Evolutionary conservation across 2,113 vertebrate species (phyloP).

Genomic region (Catharus minimus): DNA sequence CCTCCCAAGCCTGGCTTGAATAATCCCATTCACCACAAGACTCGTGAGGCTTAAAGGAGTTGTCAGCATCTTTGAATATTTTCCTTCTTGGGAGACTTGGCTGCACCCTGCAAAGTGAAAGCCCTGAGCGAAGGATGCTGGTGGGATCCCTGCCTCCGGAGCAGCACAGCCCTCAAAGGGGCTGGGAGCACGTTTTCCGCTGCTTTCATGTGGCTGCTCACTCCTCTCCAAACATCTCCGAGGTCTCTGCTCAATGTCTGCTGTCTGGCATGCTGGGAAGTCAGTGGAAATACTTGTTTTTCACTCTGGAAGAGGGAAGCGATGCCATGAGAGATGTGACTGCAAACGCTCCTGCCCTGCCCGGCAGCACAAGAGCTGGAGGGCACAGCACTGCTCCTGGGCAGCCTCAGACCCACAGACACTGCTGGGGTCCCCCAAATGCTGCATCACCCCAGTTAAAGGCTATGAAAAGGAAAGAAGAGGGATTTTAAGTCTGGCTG

Average conservation of each 20-base stretch:
- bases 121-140: background rate
- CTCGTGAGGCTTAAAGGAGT: background rate
- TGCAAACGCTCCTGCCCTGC: background rate
- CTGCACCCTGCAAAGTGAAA: background rate
- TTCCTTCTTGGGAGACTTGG: slow-evolving; percentile 24
- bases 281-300: slow-evolving; percentile 12
- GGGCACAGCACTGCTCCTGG: background rate
- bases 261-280: background rate
- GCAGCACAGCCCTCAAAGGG: background rate
- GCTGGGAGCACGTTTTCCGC: background rate
- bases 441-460: background rate
- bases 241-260: slow-evolving; percentile 4
- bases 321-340: background rate
- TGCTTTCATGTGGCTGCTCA: slow-evolving; percentile 27
- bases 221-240: background rate
- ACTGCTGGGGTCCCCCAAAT: background rate
- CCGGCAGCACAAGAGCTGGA: background rate
- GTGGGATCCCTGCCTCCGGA: slow-evolving; percentile 2
- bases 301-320: background rate
- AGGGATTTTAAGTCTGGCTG: background rate
- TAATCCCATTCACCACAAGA: background rate
- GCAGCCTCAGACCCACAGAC: background rate
- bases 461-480: background rate
- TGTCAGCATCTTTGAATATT: slow-evolving; percentile 7
- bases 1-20: background rate